Conservation (phyloP, 1,140 invertebrate species). For the Saccostrea echinata region DNA sequence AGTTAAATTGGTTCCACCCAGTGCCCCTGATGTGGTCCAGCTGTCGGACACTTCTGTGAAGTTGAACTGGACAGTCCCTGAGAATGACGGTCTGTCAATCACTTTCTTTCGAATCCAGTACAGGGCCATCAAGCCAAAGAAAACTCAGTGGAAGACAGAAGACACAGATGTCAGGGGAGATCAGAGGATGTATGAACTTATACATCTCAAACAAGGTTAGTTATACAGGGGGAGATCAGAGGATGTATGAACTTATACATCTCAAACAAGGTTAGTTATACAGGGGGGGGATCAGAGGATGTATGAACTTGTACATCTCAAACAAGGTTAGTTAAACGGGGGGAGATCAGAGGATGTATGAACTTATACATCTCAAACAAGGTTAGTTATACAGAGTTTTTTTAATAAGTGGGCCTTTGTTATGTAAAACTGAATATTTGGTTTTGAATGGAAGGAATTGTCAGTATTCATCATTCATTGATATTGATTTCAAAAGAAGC, state of each 20-base stretch:
- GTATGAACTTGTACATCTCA: constrained; percentile 89
- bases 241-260: constrained; percentile 88
- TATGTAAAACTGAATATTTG: too few species aligned
- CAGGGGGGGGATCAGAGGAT: constrained; percentile 86
- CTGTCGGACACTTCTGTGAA: constrained; percentile 94
- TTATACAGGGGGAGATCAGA: constrained; percentile 85
- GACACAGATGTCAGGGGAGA: constrained; percentile 90
- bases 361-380: constrained; percentile 88
- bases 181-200: constrained; percentile 88
- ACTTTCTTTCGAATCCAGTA: constrained; percentile 95
- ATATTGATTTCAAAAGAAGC: too few species aligned
- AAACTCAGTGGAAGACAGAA: constrained; percentile 87
- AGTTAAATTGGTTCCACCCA: constrained; percentile 90
- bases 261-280: constrained; percentile 85
- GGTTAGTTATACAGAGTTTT: too few species aligned
- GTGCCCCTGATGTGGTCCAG: constrained; percentile 90
- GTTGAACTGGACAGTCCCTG: constrained; percentile 92
- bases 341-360: constrained; percentile 86
- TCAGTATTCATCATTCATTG: too few species aligned
- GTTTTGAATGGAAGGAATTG: too few species aligned
- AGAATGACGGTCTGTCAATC: constrained; percentile 88
- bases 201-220: constrained; percentile 85
- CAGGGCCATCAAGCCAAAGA: constrained; percentile 83
- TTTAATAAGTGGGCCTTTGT: background rate
- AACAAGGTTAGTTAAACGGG: constrained; percentile 84